Evolutionary conservation across 2,797 vertebrate species (phyloP), one percentile per base, ranked within the genome.

Genomic region (Poliocrania exsul): DNA sequence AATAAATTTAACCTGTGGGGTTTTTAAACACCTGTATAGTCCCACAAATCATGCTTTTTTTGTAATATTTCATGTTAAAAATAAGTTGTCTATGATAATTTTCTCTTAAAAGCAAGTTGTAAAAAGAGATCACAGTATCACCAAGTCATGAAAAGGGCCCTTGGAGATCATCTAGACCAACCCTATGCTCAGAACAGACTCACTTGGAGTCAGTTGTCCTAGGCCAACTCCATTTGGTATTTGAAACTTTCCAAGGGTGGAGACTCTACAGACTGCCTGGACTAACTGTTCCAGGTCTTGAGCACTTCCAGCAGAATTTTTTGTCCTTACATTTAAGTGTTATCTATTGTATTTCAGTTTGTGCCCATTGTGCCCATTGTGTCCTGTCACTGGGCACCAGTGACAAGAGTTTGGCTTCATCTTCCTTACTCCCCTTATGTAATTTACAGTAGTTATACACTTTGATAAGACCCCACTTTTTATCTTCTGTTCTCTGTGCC

Each of bases 91-190:
- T 57, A n/a, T 64, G 20, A 61, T 80, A 88, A 80, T 54, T 65
- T 92, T 78, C 35, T 78, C 8, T 78, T 56, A 66, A 78, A 79
- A 88, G 11, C 2, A 50, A 71, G 31, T 70, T 62, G 3, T 67
- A 16, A 83, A 88, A 71, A n/a, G 10, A 78, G 11, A 38, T 42
- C 47, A 53, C 42, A 83, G 3, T 46, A 56, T 74, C 44, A 31
- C 10, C 1, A 5, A 50, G 26, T n/a, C 10, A 3, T 62, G 16
- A 9, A 86, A 56, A 6, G 2, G 3, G 6, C 2, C 3, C 4
- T n/a, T 61, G 31, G 21, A 57, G 18, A 25, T 69, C 8, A 57
- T n/a, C 35, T 61, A 25, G 35, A 29, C 10, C 20, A 64, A 40
- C 1, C 2, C 23, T 72, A 13, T 51, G 21, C 28, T 81, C 54